Conservation (phyloP, 2,888 invertebrate genomes). For the Acrocera orbiculus region DNA sequence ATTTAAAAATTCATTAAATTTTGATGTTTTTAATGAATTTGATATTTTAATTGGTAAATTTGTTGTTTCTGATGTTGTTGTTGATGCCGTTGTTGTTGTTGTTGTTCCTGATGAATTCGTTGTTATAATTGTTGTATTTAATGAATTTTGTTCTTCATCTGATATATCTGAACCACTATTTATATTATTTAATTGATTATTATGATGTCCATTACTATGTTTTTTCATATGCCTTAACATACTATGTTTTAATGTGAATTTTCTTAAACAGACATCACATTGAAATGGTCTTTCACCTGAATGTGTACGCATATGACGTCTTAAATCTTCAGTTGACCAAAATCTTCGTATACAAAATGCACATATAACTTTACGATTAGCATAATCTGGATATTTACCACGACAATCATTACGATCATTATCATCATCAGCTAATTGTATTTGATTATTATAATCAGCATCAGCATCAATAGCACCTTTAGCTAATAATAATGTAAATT, state of each 20-base stretch:
- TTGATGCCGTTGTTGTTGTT: slow-evolving; percentile 26
- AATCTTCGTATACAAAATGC: slow-evolving; percentile 86
- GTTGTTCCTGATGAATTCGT: slow-evolving; percentile 15
- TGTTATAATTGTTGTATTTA: slow-evolving; percentile 5
- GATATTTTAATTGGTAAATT: slow-evolving; percentile 17
- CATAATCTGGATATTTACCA: slow-evolving; percentile 70
- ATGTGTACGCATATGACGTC: slow-evolving; percentile 87
- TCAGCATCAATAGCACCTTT: slow-evolving; percentile 58
- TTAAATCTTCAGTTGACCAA: slow-evolving; percentile 86
- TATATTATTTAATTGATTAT: slow-evolving; percentile 15
- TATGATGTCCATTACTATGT: slow-evolving; percentile 48
- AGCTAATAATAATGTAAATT: slow-evolving; percentile 64
- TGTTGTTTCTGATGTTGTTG: slow-evolving; percentile 23
- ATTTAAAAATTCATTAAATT: slow-evolving; percentile 10
- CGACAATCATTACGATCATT: slow-evolving; percentile 53
- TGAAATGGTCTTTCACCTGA: slow-evolving; percentile 84
- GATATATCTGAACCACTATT: slow-evolving; percentile 29
- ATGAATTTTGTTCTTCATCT: slow-evolving; percentile 30
- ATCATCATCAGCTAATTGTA: slow-evolving; percentile 36
- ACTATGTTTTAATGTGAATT: slow-evolving; percentile 85
- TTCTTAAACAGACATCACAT: slow-evolving; percentile 72
- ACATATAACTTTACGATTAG: slow-evolving; percentile 74
- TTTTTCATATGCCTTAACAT: slow-evolving; percentile 88
- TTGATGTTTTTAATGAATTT: slow-evolving; percentile 24
- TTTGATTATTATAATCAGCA: slow-evolving; percentile 23